Base-by-base conservation (phyloP, 1,140 invertebrate species). In the Scaptomyza pallida region DNA sequence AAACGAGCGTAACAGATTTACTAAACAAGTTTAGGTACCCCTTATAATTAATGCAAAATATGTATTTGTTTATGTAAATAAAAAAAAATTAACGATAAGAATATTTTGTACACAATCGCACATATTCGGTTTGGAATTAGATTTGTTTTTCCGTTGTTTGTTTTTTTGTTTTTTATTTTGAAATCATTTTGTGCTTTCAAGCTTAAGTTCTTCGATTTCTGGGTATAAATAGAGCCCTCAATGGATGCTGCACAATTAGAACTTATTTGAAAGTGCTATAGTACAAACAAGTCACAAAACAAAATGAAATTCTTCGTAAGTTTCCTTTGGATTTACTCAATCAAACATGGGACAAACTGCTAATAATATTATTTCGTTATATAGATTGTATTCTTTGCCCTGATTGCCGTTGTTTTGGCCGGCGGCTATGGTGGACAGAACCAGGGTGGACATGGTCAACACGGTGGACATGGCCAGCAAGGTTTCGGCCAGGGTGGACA, bases 261-360 rank as follows among this genome's bases (percentile, higher is more conserved):
- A 51, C 45, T 17, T 41, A 26, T 9, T 63, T 54, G 48, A 30
- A 52, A 52, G 48, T 41, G 47, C 59, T 33, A 6, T 4, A 61
- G 23, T 16, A 17, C 35, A 33, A 52, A 17, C 35, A 33, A 52
- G 26, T 21, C 50, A 51, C 13, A 62, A 43, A 17, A 19, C 33
- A 61, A 41, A 41, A 63, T 63, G 60, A 63, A 63, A 54, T 52
- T 63, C 40, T 33, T 63, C 10, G 60, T 63, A 45, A 63, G 60
- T 52, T 21, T 9, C 8, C 8, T 44, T 3, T 0, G 9, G 10
- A 33, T 13, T 10, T n/a, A 8, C 13, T 51, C 5, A 5, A 40
- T 26, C 5, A 6, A n/a, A 13, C 9, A 2, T 1, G 8, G 15
- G 9, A 55, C n/a, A 23, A 1, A 41, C 16, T 3, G 2, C 6